Conservation (phyloP, 1,140 invertebrate genomes). For the Thereuonema tuberculata region DNA sequence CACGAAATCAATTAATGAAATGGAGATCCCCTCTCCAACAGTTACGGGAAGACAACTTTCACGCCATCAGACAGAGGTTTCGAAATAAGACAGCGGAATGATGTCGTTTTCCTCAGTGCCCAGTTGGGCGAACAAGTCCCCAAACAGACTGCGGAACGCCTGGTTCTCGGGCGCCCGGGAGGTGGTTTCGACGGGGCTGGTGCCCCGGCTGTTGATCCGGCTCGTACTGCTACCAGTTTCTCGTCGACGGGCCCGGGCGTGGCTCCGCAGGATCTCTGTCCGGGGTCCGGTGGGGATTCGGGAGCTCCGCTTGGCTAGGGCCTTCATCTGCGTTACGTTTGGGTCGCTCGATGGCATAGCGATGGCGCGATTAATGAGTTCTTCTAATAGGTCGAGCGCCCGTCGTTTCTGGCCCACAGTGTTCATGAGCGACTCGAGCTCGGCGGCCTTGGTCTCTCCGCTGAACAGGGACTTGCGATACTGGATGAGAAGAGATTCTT, state of each 20-base stretch:
- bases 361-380: not conserved
- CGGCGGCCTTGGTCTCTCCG: not conserved
- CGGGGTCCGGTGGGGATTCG: not conserved
- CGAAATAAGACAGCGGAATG: not conserved
- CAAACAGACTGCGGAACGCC: not conserved
- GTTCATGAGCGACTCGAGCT: not conserved
- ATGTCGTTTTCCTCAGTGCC: not conserved
- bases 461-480: not conserved
- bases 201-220: not conserved
- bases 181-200: not conserved
- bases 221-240: not conserved
- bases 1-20: no score
- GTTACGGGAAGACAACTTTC: no score
- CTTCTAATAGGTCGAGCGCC: not conserved
- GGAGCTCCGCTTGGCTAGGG: not conserved
- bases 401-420: not conserved
- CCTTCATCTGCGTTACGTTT: not conserved
- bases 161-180: not conserved
- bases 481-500: not conserved
- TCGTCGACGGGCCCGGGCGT: not conserved
- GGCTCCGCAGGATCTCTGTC: not conserved
- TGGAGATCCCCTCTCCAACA: no score
- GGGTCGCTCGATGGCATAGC: not conserved
- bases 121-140: not conserved
- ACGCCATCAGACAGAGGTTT: not conserved